Base-by-base conservation (phyloP, 2,113 vertebrate genomes). In the Paratilapia polleni region DNA sequence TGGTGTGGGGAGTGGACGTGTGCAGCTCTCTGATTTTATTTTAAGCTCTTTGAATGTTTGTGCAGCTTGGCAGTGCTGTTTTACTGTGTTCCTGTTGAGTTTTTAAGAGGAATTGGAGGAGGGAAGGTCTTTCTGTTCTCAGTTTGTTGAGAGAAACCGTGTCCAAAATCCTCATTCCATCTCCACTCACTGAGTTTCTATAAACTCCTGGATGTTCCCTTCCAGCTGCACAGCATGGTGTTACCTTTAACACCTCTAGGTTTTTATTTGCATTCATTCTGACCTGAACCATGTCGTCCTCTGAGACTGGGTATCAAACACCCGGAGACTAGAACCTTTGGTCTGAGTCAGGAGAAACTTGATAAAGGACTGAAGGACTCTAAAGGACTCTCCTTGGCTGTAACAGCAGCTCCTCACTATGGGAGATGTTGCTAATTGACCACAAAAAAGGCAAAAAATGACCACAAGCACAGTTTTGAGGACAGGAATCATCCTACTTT, bases 31-130 rank as follows among this genome's bases (percentile, higher is more conserved):
- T 70, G 79, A 86, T 81, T 31, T 59, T 68, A 68, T 59, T 20
- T 5, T 26, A 4, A 80, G 52, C 78, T 90, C 63, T 75, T 66
- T 76, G 84, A 86, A 81, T 73, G 59, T 68, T 20, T 36, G 31
- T n/a, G 36, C 14, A 52, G 26, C 5, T 22, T 78, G 68, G 80
- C 74, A 52, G 41, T 15, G 47, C 26, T 36, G 49, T 34, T 59
- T 68, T 8, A 4, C 73, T 80, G 24, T 79, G 54, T 76, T 84
- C n/a, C 57, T 57, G 58, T 28, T 20, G 75, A 62, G 31, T 3
- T 6, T 47, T 24, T 17, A 41, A 26, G 9, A 64, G 6, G 34
- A 36, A 36, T 7, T 28, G 80, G 10, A 26, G 60, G n/a, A 11
- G 34, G 47, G 24, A 11, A 12, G 59, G 77, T n/a, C 61, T 77